Conservation (phyloP, 1,140 invertebrate genomes). For the Sitobion miscanthi region DNA sequence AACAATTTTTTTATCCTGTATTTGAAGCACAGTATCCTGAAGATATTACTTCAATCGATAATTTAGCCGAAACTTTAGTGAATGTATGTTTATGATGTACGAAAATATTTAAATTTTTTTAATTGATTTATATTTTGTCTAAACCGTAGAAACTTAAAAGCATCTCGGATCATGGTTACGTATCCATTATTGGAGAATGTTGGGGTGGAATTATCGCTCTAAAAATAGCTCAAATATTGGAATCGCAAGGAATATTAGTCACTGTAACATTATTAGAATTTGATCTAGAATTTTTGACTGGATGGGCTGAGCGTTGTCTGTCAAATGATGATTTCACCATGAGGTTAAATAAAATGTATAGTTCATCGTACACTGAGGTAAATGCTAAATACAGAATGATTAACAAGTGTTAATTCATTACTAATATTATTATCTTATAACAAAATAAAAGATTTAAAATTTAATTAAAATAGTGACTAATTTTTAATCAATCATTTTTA, state of each 20-base stretch:
- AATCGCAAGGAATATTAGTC: not conserved
- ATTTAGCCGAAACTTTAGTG: not conserved
- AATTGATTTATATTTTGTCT: not conserved
- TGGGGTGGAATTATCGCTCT: slow-evolving; percentile 58
- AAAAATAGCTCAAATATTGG: slow-evolving; percentile 54
- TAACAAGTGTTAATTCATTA: not conserved
- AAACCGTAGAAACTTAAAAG: not conserved
- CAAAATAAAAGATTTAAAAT: not conserved
- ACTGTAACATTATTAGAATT: slow-evolving; percentile 31
- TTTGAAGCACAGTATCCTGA: slow-evolving; percentile 46
- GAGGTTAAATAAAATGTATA: not conserved
- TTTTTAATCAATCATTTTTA: not conserved
- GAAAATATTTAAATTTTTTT: not conserved
- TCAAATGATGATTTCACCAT: not conserved
- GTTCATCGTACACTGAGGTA: not conserved
- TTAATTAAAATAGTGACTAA: no score
- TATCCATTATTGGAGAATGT: slow-evolving; percentile 26
- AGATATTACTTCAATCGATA: slow-evolving; percentile 4
- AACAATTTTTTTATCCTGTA: slow-evolving; percentile 20
- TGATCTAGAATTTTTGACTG: not conserved
- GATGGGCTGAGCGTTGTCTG: not conserved
- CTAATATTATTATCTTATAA: not conserved
- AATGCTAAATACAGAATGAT: not conserved
- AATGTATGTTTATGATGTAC: not conserved
- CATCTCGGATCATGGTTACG: not conserved